Conservation (phyloP, 2,797 vertebrate genomes). For the Alouatta caraya region DNA sequence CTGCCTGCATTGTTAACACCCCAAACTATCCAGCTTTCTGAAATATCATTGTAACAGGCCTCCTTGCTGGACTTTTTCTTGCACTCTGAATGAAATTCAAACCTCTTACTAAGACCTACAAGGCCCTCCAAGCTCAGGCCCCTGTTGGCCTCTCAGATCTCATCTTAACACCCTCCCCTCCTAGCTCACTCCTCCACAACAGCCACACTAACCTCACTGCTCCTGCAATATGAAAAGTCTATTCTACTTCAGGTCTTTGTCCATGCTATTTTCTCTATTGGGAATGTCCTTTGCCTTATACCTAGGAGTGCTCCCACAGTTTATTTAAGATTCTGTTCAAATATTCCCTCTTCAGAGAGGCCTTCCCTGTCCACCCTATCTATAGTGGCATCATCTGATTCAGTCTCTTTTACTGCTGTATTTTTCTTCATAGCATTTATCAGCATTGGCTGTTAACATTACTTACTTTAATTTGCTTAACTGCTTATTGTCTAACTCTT, state of each 20-base stretch:
- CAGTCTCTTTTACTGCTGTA: not conserved
- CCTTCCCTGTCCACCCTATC: not conserved
- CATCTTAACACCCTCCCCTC: not conserved
- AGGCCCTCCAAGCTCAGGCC: not conserved
- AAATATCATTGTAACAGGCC: not conserved
- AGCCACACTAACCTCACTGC: not conserved
- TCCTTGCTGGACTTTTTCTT: not conserved
- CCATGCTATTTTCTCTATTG: not conserved
- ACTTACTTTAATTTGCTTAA: not conserved
- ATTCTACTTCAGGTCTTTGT: not conserved
- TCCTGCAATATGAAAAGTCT: not conserved
- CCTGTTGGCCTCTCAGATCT: not conserved
- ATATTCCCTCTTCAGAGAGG: not conserved
- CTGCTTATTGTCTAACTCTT: not conserved
- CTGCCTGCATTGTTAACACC: not conserved
- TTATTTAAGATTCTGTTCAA: not conserved
- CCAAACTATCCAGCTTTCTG: not conserved
- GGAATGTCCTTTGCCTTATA: not conserved
- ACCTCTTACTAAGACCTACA: not conserved
- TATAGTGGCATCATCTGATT: not conserved
- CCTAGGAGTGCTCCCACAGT: not conserved
- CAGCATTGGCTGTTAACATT: not conserved
- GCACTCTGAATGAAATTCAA: not conserved
- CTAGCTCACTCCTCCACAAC: not conserved
- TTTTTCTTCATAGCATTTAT: not conserved